Percentiles rank a stretch among this genome's conserved stretches.
Evolutionary conservation across 2,797 vertebrate species (phyloP).

Genomic region (Spondyliosoma cantharus): DNA sequence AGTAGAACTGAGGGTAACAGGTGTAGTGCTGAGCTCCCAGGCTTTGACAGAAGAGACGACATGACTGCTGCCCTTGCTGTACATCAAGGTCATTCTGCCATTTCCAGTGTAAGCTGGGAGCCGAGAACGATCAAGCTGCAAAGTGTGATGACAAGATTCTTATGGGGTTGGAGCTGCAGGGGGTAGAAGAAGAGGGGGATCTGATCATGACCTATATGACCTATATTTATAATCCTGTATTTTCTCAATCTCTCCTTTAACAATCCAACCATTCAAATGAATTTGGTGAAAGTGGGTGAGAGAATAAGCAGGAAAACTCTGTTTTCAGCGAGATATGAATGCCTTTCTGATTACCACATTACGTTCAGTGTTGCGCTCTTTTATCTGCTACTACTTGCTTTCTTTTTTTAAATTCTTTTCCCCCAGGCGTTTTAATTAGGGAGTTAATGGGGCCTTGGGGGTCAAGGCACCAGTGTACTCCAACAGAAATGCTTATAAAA

Average conservation of each 20-base stretch:
- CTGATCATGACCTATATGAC: constrained; percentile 1
- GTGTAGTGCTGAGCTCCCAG: constrained; percentile 40
- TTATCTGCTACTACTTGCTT: neutral
- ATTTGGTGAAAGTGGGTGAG: constrained; percentile 37
- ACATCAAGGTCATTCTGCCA: constrained; percentile 34
- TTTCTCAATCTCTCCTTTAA: constrained; percentile 20
- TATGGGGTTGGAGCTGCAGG: constrained; percentile 13
- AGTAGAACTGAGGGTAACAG: constrained; percentile 38
- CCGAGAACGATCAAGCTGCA: neutral
- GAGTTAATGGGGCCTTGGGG: neutral
- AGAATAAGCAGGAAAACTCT: constrained; percentile 4
- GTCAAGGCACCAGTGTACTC: neutral
- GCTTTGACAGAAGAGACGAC: constrained; percentile 41
- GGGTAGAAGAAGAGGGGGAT: neutral
- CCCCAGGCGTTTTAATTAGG: neutral
- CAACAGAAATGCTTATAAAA: neutral
- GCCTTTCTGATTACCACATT: constrained; percentile 12
- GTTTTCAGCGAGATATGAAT: constrained; percentile 38
- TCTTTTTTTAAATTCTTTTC: neutral
- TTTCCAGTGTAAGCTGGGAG: constrained; percentile 11
- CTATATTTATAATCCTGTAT: no score
- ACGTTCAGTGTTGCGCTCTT: neutral
- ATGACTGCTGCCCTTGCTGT: constrained; percentile 35
- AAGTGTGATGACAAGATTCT: constrained; percentile 13
- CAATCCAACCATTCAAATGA: constrained; percentile 50